Evolutionary conservation across 2,888 invertebrate genomes (phyloP).

Genomic region (Keiferia lycopersicella): DNA sequence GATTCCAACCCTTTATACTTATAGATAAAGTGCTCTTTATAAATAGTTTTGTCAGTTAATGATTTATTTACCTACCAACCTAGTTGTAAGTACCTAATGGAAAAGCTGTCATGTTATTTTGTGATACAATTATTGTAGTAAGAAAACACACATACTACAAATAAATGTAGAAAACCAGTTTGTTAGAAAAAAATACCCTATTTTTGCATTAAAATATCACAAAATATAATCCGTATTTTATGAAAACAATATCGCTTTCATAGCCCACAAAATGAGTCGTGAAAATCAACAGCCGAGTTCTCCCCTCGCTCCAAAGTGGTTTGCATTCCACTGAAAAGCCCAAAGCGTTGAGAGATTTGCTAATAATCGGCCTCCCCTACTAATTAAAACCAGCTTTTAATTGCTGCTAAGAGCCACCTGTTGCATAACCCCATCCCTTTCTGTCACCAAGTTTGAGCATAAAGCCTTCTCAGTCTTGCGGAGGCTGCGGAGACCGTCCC

Average conservation of each 20-base stretch:
- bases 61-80: too few relatives aligned
- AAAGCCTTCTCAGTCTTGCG: constrained; percentile 47
- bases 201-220: too few relatives aligned
- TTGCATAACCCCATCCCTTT: constrained; percentile 56
- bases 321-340: constrained; percentile 70
- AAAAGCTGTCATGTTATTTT: too few relatives aligned
- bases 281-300: constrained; percentile 31
- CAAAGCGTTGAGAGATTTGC: constrained; percentile 67
- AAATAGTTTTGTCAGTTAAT: too few relatives aligned
- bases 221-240: not conserved
- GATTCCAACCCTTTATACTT: too few relatives aligned
- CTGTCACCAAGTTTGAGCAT: constrained; percentile 34
- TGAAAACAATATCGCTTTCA: constrained; percentile 14
- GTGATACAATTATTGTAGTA: too few relatives aligned
- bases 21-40: too few relatives aligned
- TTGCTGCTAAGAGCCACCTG: constrained; percentile 77
- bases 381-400: constrained; percentile 80
- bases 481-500: constrained; percentile 71
- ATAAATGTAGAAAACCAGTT: too few relatives aligned
- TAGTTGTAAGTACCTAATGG: too few relatives aligned
- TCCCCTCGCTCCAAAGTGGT: constrained; percentile 63
- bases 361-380: constrained; percentile 77
- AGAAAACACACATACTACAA: too few relatives aligned
- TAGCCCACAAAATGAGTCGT: constrained; percentile 27
- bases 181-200: too few relatives aligned